Percentiles rank a stretch among this genome's conserved stretches.
Conservation (phyloP, 2,888 invertebrate genomes). For the Himalopsyche tibetana region DNA sequence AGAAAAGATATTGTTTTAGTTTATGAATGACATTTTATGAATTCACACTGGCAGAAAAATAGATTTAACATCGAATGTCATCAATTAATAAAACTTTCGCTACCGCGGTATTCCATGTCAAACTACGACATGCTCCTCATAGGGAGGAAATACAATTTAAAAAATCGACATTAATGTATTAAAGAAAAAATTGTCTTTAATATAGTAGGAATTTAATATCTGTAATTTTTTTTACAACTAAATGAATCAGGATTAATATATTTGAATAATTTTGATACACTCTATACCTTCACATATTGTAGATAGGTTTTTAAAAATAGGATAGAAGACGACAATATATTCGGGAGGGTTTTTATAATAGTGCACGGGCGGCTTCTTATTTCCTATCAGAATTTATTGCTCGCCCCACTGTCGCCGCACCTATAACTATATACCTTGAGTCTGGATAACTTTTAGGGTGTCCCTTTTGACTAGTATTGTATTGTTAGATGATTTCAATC, state of each 20-base stretch:
- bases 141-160: no score
- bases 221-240: background rate
- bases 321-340: conserved; percentile 26
- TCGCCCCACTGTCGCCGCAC: conserved; percentile 29
- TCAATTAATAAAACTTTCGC: no score
- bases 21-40: no score
- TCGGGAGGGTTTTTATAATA: conserved; percentile 40
- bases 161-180: no score
- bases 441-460: conserved; percentile 35
- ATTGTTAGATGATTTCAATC: background rate
- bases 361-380: conserved; percentile 43
- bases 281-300: background rate
- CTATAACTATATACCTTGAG: conserved; percentile 9
- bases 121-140: no score
- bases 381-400: conserved; percentile 42
- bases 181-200: no score
- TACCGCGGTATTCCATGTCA: no score
- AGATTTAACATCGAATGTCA: no score
- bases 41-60: no score
- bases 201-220: no score
- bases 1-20: no score
- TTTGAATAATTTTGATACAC: background rate
- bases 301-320: conserved; percentile 36
- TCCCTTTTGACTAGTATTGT: background rate
- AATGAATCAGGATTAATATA: background rate